Conservation (phyloP, 1,140 invertebrate species). For the Drosophila cardini region DNA sequence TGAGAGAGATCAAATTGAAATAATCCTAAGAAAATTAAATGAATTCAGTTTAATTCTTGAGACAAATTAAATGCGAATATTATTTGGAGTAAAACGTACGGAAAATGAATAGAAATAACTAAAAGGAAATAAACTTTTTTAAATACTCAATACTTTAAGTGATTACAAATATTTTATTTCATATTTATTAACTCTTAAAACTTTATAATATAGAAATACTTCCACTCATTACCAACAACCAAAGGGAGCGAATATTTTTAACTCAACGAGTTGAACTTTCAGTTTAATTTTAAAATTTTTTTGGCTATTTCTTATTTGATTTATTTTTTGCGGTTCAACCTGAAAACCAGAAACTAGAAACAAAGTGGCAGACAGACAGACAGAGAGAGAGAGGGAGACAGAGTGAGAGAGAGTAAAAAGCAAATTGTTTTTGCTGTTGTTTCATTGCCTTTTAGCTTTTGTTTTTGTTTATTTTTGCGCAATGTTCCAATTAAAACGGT, state of each 20-base stretch:
- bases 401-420: constrained; percentile 13
- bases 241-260: constrained; percentile 10
- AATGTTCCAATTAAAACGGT: constrained; percentile 66
- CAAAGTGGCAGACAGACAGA: not conserved
- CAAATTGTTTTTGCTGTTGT: constrained; percentile 30
- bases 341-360: not conserved
- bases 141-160: too few relatives aligned
- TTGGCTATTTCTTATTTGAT: constrained; percentile 30
- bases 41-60: not conserved
- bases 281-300: constrained; percentile 20
- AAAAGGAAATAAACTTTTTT: too few relatives aligned
- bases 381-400: too few relatives aligned
- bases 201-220: too few relatives aligned
- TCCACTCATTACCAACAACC: too few relatives aligned
- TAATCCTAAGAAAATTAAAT: not conserved
- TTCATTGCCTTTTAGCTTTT: constrained; percentile 16
- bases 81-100: too few relatives aligned
- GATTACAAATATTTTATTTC: too few relatives aligned
- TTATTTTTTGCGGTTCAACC: constrained; percentile 20
- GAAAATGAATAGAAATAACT: too few relatives aligned
- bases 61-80: too few relatives aligned
- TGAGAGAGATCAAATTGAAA: constrained; percentile 1
- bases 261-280: not conserved
- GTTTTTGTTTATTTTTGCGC: constrained; percentile 74
- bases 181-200: too few relatives aligned